Conservation (phyloP, 2,797 vertebrate genomes). For the Ataeniobius toweri region DNA sequence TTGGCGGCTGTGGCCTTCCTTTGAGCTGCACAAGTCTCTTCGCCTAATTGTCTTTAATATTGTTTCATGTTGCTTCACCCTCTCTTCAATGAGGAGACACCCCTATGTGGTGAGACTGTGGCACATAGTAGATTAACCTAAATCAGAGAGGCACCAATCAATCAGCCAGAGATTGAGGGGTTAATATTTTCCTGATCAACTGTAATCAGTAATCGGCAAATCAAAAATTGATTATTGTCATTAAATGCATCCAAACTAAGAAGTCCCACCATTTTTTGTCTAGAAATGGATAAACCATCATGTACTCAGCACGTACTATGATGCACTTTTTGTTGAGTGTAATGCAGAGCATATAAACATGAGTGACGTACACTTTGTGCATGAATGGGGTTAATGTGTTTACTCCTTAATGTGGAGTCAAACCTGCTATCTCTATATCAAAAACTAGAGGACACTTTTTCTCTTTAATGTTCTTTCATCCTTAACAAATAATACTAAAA, state of each 20-base stretch:
- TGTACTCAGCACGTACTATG: not conserved
- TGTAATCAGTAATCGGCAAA: not conserved
- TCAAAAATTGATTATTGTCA: not conserved
- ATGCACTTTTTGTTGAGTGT: not conserved
- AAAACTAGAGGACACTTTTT: not conserved
- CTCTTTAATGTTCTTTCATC: not conserved
- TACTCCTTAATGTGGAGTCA: not conserved
- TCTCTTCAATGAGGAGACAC: slow-evolving; percentile 34
- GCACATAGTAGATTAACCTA: not conserved
- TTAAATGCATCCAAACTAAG: not conserved
- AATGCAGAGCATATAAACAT: not conserved
- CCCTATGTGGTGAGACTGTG: not conserved
- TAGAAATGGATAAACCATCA: not conserved
- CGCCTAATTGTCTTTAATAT: slow-evolving; percentile 32
- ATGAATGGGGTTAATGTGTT: not conserved
- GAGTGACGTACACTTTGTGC: not conserved
- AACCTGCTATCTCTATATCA: not conserved
- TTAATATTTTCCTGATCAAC: not conserved
- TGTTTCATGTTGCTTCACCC: slow-evolving; percentile 40
- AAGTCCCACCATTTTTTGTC: not conserved
- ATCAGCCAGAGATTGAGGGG: not conserved
- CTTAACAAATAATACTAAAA: no score
- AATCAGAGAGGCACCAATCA: not conserved
- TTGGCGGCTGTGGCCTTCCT: slow-evolving; percentile 59
- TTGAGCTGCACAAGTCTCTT: slow-evolving; percentile 54